Base-by-base conservation (phyloP, 1,140 invertebrate species). In the Holotrichia oblita region DNA sequence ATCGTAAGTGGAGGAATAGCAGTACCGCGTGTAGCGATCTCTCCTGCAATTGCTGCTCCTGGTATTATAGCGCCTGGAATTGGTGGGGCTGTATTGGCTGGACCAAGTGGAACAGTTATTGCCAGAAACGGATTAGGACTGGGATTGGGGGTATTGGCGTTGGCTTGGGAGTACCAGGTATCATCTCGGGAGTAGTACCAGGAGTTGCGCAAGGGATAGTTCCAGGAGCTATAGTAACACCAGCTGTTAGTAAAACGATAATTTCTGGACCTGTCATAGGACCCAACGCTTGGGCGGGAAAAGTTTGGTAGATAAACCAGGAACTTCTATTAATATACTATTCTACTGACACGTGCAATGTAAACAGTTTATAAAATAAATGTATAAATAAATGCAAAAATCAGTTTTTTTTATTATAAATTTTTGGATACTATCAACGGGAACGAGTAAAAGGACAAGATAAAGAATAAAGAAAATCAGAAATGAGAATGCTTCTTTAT, bases 401-500 rank as follows among this genome's bases (percentile, higher is more conserved):
- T 34, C 2, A 34, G 27, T 34, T 34, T 34, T 1, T 34, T 34
- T 34, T n/a, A n/a, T n/a, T n/a, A n/a, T n/a, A n/a, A n/a, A n/a
- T n/a, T n/a, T n/a, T n/a, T n/a, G n/a, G n/a, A n/a, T n/a, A n/a
- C n/a, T n/a, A n/a, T n/a, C n/a, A n/a, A n/a, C n/a, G n/a, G n/a
- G n/a, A n/a, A n/a, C n/a, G 2, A 34, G 27, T 34, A 34, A 34
- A 34, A 34, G 1, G 4, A 34, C 1, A 34, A 4, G 48, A 0
- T 55, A 17, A 55, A 17, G n/a, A n/a, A 17, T 17, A 55, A 55
- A 14, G 2, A 55, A 55, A 55, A 6, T 55, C 6, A 17, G 48
- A 55, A 55, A 55, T 55, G 14, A 55, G n/a, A n/a, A 55, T 55
- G 48, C 48, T 17, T 55, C 27, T 55, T 55, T 55, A 55, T 55